Evolutionary conservation across 2,113 vertebrate genomes (phyloP), one percentile per base, ranked within the genome.

Genomic region (Parus major): DNA sequence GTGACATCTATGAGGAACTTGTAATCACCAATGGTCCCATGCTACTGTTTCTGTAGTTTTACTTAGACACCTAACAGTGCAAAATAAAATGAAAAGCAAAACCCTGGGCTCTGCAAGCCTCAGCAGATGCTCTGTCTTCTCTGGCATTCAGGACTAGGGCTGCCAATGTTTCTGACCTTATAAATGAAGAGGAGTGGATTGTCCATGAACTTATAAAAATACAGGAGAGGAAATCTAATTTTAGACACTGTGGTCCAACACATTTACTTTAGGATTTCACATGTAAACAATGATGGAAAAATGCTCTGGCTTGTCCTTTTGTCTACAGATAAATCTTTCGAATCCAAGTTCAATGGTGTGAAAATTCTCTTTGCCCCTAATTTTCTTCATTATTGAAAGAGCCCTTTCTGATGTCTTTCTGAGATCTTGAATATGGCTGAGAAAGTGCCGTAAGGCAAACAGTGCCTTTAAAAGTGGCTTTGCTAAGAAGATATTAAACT

Each of bases 81-180:
- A 75, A 96, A 92, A 66, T 44, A 70, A 82, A 92, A 91, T 13
- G 9, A 79, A 82, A 88, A 94, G 46, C 69, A 93, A 94, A 96
- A 35, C n/a, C 27, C 33, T 66, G 21, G 27, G 21, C 80, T 94
- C 59, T 2, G 0, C 65, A 92, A 82, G 27, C 52, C 35, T 50
- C 42, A 88, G 42, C 39, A 70, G 71, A 83, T 71, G 35, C 73
- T 77, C 52, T 56, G 55, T 87, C 61, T 92, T 50, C 50, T 72
- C 22, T 86, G 82, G 82, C 90, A 95, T 88, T 86, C 71, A 59
- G 66, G 35, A 55, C 33, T 20, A 77, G 46, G 56, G 19, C 42
- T 88, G 86, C 86, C 71, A 90, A 23, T 0, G 0, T 60, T 90
- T 78, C 64, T 63, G 71, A 92, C 90, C 76, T 83, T 88, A 73